phyloP scores from a whole-genome alignment of 2,797 vertebrate species.

The Erethizon dorsatum region DNA sequence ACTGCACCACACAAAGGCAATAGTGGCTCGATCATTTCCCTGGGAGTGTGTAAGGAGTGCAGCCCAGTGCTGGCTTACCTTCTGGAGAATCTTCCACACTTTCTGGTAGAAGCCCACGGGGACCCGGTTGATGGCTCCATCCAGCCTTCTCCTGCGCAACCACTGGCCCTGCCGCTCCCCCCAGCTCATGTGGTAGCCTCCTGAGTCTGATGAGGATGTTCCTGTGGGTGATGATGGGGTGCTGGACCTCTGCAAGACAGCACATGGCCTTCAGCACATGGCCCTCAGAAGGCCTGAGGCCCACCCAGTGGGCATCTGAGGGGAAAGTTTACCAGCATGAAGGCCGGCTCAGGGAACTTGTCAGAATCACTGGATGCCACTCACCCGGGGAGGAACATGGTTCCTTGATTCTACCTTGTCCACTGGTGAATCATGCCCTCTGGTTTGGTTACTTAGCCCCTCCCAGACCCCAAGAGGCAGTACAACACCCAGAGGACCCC shows the following conservation, averaged over 20 bases:
- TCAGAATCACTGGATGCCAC: neutral
- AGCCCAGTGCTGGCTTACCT: constrained; percentile 87
- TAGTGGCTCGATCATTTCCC: neutral
- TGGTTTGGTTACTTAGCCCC: neutral
- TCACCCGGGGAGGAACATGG: neutral
- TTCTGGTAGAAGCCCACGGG: constrained; percentile 98
- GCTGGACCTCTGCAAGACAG: constrained; percentile 93
- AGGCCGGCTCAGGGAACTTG: neutral
- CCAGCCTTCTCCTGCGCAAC: constrained; percentile 96
- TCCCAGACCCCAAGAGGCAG: neutral
- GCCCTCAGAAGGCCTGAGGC: neutral
- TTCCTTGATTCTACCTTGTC: neutral
- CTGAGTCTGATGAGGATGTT: constrained; percentile 91
- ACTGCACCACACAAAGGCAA: neutral
- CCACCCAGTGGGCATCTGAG: neutral
- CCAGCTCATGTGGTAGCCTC: constrained; percentile 92
- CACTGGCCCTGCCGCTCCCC: constrained; percentile 98
- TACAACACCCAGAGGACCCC: neutral
- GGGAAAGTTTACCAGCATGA: no score
- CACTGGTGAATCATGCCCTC: neutral
- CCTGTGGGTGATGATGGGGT: constrained; percentile 96
- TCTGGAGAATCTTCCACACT: constrained; percentile 98
- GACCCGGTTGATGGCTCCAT: constrained; percentile 98
- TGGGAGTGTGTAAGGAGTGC: neutral
- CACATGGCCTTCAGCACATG: neutral